Conservation (phyloP, 2,797 vertebrate genomes). For the Scarus forsteni region DNA sequence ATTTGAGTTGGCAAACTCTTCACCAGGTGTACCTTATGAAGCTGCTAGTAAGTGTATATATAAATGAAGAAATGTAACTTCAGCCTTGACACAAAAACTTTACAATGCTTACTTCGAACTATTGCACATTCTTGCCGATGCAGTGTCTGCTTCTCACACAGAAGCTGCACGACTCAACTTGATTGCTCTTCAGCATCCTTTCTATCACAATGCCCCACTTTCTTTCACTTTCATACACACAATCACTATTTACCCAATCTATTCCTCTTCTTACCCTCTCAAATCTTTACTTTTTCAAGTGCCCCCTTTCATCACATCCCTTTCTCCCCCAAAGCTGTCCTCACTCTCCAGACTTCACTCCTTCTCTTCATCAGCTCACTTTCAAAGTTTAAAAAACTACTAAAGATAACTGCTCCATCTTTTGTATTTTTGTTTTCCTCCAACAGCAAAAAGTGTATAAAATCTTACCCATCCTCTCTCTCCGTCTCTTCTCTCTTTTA, state of each 20-base stretch:
- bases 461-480: conserved; percentile 68
- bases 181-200: background rate
- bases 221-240: background rate
- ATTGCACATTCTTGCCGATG: background rate
- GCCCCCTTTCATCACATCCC: background rate
- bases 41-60: no score
- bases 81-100: background rate
- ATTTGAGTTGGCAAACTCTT: no score
- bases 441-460: conserved; percentile 22
- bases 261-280: background rate
- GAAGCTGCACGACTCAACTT: background rate
- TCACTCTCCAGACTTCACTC: conserved; percentile 7
- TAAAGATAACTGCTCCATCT: background rate
- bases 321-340: background rate
- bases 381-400: background rate
- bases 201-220: background rate
- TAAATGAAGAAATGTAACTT: background rate
- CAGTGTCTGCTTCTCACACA: background rate
- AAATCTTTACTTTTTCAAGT: background rate
- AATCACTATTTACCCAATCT: background rate
- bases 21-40: background rate
- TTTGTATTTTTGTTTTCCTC: background rate
- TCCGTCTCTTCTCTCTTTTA: conserved; percentile 57
- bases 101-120: background rate
- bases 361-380: background rate